Evolutionary conservation across 2,797 vertebrate genomes (phyloP).

Genomic region (Gastrophryne carolinensis): DNA sequence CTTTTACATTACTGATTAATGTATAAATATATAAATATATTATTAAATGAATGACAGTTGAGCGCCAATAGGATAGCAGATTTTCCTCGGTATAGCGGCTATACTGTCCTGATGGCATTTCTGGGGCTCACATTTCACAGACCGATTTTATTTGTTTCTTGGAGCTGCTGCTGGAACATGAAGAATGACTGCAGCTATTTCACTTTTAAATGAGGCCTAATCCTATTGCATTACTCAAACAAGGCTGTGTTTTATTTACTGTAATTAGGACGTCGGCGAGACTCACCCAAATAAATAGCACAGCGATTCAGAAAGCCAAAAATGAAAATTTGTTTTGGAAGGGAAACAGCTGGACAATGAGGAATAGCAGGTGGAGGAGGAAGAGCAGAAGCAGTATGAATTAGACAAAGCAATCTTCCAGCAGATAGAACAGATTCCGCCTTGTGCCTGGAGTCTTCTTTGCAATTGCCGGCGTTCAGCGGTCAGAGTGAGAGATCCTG

Average conservation of each 20-base stretch:
- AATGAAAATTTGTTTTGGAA: slow-evolving; percentile 9
- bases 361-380: slow-evolving; percentile 40
- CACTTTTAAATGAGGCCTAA: neutral
- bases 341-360: slow-evolving; percentile 41
- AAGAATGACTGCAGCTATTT: neutral
- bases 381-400: slow-evolving; percentile 35
- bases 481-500: neutral
- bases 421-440: slow-evolving; percentile 35
- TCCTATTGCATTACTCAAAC: neutral
- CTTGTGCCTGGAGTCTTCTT: slow-evolving; percentile 42
- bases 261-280: neutral
- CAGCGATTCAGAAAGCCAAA: neutral
- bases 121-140: neutral
- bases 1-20: too few species aligned
- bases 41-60: too few species aligned
- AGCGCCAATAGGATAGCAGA: too few species aligned
- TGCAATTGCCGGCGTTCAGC: slow-evolving; percentile 17
- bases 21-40: too few species aligned
- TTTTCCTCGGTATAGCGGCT: too few species aligned
- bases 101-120: too few species aligned
- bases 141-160: neutral
- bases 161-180: neutral
- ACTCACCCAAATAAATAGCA: neutral
- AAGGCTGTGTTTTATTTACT: neutral
- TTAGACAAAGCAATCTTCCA: slow-evolving; percentile 35